Evolutionary conservation across 2,888 invertebrate species (phyloP), one percentile per base, ranked within the genome.

Genomic region (Acholoe squamosa): DNA sequence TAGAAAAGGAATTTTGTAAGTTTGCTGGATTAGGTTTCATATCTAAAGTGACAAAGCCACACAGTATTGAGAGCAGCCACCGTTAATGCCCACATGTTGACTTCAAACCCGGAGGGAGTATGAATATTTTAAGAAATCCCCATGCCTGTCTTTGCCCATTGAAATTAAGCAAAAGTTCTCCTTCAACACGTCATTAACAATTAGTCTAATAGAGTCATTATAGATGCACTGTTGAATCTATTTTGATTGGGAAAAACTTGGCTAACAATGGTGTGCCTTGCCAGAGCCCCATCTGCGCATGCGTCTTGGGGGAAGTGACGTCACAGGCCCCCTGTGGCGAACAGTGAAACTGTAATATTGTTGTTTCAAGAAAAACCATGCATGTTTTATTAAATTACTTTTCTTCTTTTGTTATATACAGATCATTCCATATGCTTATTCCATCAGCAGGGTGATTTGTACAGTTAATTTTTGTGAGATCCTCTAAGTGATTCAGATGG

Each of bases 261-360:
- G 43, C 33, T 34, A 43, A 43, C 31, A 71, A 71, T 25, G 31
- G 14, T n/a, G 28, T 28, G 14, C 25, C 71, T n/a, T 25, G 5
- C 25, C 71, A 1, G 71, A 14, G 34, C 16, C 33, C 80, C 80
- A 80, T 80, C 80, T 80, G 80, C 80, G 80, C 80, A 80, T 80
- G 80, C 80, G 33, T 43, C 80, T 80, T 22, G 33, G 80, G 33
- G 80, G 80, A 33, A 19, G 34, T 80, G 80, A 80, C 80, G 80
- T 80, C 80, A 80, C 5, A 16, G 80, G 61, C 43, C 43, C 10
- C 43, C 3, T 43, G 43, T 43, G 43, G 43, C 43, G 43, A 10
- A 43, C 43, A 10, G 10, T 10, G 43, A 10, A 7, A 43, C 43
- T 43, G 10, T 3, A 43, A 43, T 10, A 43, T 43, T n/a, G n/a